Conservation (phyloP, 2,797 vertebrate genomes). For the Euthynnus affinis region DNA sequence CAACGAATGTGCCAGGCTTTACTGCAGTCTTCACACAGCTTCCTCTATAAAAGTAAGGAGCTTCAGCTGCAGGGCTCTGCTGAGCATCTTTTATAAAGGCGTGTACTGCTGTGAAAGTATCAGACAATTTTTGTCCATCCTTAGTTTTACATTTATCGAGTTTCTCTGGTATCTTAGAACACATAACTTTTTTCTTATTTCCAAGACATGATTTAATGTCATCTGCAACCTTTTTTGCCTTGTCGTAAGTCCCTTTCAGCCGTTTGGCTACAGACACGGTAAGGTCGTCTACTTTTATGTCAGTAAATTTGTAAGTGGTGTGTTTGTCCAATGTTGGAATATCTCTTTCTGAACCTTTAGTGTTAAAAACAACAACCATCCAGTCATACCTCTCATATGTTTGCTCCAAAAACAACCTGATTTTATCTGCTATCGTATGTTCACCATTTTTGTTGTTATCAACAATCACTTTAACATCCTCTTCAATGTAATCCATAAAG, state of each 20-base stretch:
- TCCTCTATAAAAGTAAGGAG: not conserved
- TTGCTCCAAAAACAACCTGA: not conserved
- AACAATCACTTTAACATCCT: no score
- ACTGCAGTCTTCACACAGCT: not conserved
- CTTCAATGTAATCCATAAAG: no score
- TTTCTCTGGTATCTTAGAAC: not conserved
- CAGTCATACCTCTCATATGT: not conserved
- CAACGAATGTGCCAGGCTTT: not conserved
- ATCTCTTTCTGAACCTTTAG: no score
- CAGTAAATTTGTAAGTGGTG: not conserved
- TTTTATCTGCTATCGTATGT: not conserved
- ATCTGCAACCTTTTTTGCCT: not conserved
- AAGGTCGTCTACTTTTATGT: accelerated
- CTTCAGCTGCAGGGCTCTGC: no score
- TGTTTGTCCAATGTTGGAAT: not conserved
- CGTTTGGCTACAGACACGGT: not conserved
- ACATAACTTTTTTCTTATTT: no score
- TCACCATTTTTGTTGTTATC: no score
- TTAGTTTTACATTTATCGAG: not conserved
- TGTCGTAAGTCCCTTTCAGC: not conserved
- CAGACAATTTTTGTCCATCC: no score
- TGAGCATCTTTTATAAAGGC: not conserved
- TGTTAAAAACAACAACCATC: not conserved
- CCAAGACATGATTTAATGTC: not conserved
- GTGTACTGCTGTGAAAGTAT: no score